Conservation (phyloP, 92 coral and sea anemone genomes). For the Phenganax stokvisi region DNA sequence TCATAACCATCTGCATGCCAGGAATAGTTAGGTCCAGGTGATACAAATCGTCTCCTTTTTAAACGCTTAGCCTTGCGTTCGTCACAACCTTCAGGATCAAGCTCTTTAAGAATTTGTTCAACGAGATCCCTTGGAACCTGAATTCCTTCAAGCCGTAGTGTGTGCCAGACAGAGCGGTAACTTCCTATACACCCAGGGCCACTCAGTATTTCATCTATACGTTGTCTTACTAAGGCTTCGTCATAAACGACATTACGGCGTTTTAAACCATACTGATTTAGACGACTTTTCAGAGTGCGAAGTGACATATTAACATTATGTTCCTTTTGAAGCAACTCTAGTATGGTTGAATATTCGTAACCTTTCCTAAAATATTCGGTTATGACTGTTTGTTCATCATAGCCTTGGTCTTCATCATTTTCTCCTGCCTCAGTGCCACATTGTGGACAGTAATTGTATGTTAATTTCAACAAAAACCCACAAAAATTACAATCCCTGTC, state of each 20-base stretch:
- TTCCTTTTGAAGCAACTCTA: background rate
- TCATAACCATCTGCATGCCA: slow-evolving; percentile 52
- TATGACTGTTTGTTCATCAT: background rate
- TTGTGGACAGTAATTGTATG: background rate
- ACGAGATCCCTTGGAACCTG: slow-evolving; percentile 41
- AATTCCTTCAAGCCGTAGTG: slow-evolving; percentile 27
- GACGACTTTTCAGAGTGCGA: slow-evolving; percentile 33
- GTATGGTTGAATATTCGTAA: slow-evolving; percentile 15
- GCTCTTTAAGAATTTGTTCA: slow-evolving; percentile 34
- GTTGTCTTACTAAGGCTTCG: slow-evolving; percentile 12
- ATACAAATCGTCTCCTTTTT: slow-evolving; percentile 32
- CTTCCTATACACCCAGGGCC: slow-evolving; percentile 52
- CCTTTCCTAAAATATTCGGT: slow-evolving; percentile 39
- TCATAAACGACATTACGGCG: slow-evolving; percentile 31
- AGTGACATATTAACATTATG: slow-evolving; percentile 17
- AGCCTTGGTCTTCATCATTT: background rate
- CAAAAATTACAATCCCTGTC: background rate
- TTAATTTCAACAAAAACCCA: background rate
- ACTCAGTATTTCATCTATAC: slow-evolving; percentile 41
- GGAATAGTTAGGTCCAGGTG: slow-evolving; percentile 39
- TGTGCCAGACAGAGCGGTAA: slow-evolving; percentile 43
- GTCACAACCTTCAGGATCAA: slow-evolving; percentile 47
- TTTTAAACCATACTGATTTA: slow-evolving; percentile 22
- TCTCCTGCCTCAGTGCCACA: slow-evolving; percentile 14
- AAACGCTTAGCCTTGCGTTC: slow-evolving; percentile 36